Base-by-base conservation (phyloP, 2,797 vertebrate genomes). In the Rhinichthys osculus region DNA sequence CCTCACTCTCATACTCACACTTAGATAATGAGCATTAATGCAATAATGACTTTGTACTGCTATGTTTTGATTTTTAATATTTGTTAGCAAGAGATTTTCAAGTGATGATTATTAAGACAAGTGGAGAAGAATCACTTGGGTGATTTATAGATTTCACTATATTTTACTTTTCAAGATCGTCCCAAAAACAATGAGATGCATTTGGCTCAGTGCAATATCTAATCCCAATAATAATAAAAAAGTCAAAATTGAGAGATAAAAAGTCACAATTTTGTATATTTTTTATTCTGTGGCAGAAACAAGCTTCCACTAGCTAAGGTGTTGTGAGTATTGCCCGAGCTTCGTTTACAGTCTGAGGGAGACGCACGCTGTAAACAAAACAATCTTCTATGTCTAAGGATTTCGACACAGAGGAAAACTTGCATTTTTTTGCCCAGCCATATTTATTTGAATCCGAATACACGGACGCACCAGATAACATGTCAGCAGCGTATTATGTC, bases 1-100 rank as follows among this genome's bases (percentile, higher is more conserved):
- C 91, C 94, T 94, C 96, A 95, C 94, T 89, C 93, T 44, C 92
- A 90, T 71, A 64, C 67, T 35, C 54, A 94, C 93, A 93, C 95
- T 90, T 90, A 90, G 57, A 47, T 85, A 73, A 85, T 85, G 67
- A 85, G 42, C 54, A 64, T 80, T 85, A 73, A 85, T 64, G 54
- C 30, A 79, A 79, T 57, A 79, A 85, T 52, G 14, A 50, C 84
- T 80, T 38, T 64, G 40, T n/a, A 40, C 73, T 54, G 57, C 73
- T 40, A 47, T 79, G 77, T 85, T 85, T 80, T 66, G 27, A 64
- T 72, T 50, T 47, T 62, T 33, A 30, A 54, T 77, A 77, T 84
- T 64, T 83, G 57, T 50, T 38, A 80, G n/a, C n/a, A 38, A 40
- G 9, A 40, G 1, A 67, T 76, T 84, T 84, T 57, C 6, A 66